Evolutionary conservation across 2,888 invertebrate species (phyloP), one percentile per base, ranked within the genome.

Genomic region (Amblyjoppa proteus): DNA sequence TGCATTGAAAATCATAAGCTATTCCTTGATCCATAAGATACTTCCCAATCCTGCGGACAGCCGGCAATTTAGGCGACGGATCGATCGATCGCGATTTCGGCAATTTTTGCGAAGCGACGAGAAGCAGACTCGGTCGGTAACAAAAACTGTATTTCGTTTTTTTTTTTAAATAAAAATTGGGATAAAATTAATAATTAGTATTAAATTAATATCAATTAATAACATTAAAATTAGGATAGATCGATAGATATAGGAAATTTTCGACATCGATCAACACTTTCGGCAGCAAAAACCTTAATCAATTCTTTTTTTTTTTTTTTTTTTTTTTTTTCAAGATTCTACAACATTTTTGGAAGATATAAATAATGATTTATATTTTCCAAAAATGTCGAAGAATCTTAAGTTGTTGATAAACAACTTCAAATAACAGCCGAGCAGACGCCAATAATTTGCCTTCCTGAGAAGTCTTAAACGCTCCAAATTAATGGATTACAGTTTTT

Each of bases 231-330:
- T 38, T 38, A 5, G 51, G 16, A 16, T 51, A 16, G 51, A 51
- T 51, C 9, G 51, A 51, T 13, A 16, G 13, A 38, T 38, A 38
- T 38, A 7, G 4, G 0, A 4, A 38, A 38, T 3, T 38, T 5
- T 38, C 38, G 38, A 53, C 20, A 53, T 53, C 53, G 20, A 53
- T 53, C 16, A n/a, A 51, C 16, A 53, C n/a, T 53, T 20, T 20
- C 53, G 53, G 20, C 20, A 53, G 20, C 53, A 71, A 78, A 82
- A 31, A 31, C 28, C 3, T 1, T 31, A 31, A 31, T 31, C 28
- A 31, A 31, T 53, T 53, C 20, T 53, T 53, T 53, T n/a, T 49
- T 53, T 53, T 53, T 53, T 53, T 49, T 53, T 53, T 53, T 53
- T 53, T 20, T 20, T 20, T 53, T 53, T 53, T 53, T 53, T n/a